Percentiles rank a stretch among this genome's conserved stretches.
These are phyloP conservation scores for Helobdella robusta DNA, from an alignment of 2,888 invertebrate genomes.

Conservation along the genomic window DNA sequence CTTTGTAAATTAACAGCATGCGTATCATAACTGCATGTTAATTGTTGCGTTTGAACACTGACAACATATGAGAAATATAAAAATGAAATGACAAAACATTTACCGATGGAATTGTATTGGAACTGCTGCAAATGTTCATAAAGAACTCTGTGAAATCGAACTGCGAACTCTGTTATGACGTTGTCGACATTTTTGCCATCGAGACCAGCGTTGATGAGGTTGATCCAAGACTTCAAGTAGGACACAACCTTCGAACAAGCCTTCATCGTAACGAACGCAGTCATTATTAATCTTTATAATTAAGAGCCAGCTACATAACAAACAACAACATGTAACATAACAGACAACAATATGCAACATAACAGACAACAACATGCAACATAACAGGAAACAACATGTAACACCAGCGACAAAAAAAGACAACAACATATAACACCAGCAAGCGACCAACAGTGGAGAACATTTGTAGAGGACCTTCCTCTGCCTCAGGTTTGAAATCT, in stretches of 20 bases:
- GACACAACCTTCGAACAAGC: constrained; percentile 44
- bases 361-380: background rate
- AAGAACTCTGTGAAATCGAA: constrained; percentile 81
- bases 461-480: constrained; percentile 42
- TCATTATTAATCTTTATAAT: too few relatives aligned
- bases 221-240: constrained; percentile 56
- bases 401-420: background rate
- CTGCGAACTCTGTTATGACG: constrained; percentile 77
- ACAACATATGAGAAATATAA: too few relatives aligned
- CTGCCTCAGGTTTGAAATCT: constrained; percentile 59
- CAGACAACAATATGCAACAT: background rate
- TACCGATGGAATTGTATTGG: constrained; percentile 84
- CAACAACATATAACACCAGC: background rate
- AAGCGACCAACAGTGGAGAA: constrained; percentile 58
- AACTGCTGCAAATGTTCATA: constrained; percentile 88
- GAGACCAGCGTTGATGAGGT: constrained; percentile 67
- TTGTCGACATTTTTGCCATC: constrained; percentile 83
- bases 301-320: too few relatives aligned
- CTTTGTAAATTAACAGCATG: too few relatives aligned
- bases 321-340: background rate
- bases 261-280: too few relatives aligned
- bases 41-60: too few relatives aligned
- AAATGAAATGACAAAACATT: constrained; percentile 15
- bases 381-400: background rate
- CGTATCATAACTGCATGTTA: too few relatives aligned